Evolutionary conservation across 2,113 vertebrate species (phyloP).

Genomic region (Barbus barbus): DNA sequence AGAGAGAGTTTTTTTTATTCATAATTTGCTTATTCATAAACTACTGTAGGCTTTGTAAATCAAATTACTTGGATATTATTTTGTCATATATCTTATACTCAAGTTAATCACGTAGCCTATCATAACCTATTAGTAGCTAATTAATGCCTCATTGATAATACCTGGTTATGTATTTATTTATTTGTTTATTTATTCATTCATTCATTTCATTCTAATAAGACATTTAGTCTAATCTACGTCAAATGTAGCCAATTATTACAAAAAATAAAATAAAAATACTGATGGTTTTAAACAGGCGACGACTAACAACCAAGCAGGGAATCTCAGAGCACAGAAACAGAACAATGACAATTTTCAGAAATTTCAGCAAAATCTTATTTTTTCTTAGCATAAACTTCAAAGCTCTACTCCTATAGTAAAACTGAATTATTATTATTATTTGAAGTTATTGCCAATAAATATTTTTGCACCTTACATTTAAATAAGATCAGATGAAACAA

Average conservation of each 20-base stretch:
- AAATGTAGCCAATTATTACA: not conserved
- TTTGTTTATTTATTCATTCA: no score
- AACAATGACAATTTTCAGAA: no score
- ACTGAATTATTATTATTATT: not conserved
- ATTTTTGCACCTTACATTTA: not conserved
- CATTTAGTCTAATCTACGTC: not conserved
- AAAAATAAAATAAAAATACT: not conserved
- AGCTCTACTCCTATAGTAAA: not conserved
- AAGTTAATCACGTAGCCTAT: not conserved
- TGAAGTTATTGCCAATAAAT: not conserved
- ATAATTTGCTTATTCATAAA: not conserved
- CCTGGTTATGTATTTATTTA: not conserved
- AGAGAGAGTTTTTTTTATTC: not conserved
- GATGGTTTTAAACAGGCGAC: not conserved
- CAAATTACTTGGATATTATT: not conserved
- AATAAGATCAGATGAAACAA: not conserved
- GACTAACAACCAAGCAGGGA: not conserved
- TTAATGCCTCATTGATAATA: not conserved
- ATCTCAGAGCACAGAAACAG: not conserved
- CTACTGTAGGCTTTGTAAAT: not conserved
- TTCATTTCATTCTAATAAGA: no score
- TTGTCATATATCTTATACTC: not conserved
- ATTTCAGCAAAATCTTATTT: no score
- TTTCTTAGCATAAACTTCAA: not conserved
- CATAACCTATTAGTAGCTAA: not conserved